A percentile compares a stretch with the other conserved stretches of the same genome.
Evolutionary conservation across 2,113 vertebrate genomes (phyloP).

Genomic region (Callorhinus ursinus): DNA sequence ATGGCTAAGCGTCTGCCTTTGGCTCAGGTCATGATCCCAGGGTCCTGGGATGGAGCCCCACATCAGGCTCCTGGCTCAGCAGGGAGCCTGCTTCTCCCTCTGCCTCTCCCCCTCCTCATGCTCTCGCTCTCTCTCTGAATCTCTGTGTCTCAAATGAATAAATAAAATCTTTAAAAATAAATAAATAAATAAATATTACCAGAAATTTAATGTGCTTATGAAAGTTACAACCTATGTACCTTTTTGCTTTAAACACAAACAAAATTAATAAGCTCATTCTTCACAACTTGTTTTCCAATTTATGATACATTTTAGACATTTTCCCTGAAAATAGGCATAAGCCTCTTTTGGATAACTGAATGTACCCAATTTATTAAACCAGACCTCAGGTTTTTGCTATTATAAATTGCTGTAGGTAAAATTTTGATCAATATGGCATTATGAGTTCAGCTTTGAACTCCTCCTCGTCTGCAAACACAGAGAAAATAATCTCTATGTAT

Average conservation of each 20-base stretch:
- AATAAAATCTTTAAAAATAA: too few relatives aligned
- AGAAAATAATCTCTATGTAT: neutral
- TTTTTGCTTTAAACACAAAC: neutral
- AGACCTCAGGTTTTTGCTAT: neutral
- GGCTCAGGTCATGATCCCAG: too few relatives aligned
- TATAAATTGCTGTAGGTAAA: slow-evolving; percentile 19
- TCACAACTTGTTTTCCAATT: slow-evolving; percentile 6
- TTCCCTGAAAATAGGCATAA: neutral
- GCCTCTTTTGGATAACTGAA: neutral
- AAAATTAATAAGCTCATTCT: slow-evolving; percentile 11
- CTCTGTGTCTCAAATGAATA: too few relatives aligned
- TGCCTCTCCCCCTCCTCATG: too few relatives aligned
- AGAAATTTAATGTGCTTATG: neutral
- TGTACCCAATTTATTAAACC: slow-evolving; percentile 26
- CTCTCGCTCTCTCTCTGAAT: too few relatives aligned
- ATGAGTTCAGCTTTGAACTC: neutral
- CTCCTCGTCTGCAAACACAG: neutral
- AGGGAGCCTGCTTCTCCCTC: too few relatives aligned
- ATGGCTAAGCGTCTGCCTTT: too few relatives aligned
- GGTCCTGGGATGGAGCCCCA: too few relatives aligned
- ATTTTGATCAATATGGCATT: neutral
- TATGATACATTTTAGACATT: slow-evolving; percentile 11
- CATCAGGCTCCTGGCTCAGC: too few relatives aligned
- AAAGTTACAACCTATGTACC: neutral
- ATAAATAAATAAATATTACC: neutral